Evolutionary conservation across 2,888 invertebrate genomes (phyloP).

Genomic region (Euplagia quadripunctaria): DNA sequence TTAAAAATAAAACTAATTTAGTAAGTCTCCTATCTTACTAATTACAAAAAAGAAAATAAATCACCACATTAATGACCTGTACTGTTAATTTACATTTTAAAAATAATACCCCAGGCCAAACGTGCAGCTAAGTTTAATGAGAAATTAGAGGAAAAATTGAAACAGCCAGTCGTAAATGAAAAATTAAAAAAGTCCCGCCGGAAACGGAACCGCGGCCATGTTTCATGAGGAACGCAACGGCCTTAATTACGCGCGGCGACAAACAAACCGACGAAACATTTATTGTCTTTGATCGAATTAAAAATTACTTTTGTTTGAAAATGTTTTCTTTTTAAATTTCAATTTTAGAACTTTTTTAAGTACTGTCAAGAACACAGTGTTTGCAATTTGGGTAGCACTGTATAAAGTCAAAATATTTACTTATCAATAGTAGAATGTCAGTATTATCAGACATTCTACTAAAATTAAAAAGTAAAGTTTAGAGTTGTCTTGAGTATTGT

Average conservation of each 20-base stretch:
- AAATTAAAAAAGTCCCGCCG: conserved; percentile 79
- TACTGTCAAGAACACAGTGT: too few relatives aligned
- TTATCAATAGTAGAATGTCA: too few relatives aligned
- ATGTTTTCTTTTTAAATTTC: conserved; percentile 27
- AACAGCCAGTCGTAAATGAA: conserved; percentile 78
- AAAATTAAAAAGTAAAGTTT: too few relatives aligned
- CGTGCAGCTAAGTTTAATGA: conserved; percentile 78
- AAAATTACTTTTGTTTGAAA: conserved; percentile 36
- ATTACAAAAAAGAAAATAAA: conserved; percentile 52
- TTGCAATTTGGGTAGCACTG: neutral
- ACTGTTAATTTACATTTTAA: conserved; percentile 64
- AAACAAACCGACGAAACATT: conserved; percentile 67
- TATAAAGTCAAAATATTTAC: too few relatives aligned
- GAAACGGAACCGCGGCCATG: conserved; percentile 78
- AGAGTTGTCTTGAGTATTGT: too few relatives aligned
- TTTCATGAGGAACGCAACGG: conserved; percentile 70
- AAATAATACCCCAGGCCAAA: conserved; percentile 64
- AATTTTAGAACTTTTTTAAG: conserved; percentile 5
- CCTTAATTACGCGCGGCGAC: conserved; percentile 73
- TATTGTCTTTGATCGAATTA: conserved; percentile 55
- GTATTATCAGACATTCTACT: too few relatives aligned
- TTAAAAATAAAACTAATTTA: neutral
- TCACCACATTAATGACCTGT: conserved; percentile 60
- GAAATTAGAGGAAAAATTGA: conserved; percentile 81
- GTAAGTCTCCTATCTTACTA: conserved; percentile 12